Base-by-base conservation (phyloP, 2,888 invertebrate species). In the Drosophila mimetica region DNA sequence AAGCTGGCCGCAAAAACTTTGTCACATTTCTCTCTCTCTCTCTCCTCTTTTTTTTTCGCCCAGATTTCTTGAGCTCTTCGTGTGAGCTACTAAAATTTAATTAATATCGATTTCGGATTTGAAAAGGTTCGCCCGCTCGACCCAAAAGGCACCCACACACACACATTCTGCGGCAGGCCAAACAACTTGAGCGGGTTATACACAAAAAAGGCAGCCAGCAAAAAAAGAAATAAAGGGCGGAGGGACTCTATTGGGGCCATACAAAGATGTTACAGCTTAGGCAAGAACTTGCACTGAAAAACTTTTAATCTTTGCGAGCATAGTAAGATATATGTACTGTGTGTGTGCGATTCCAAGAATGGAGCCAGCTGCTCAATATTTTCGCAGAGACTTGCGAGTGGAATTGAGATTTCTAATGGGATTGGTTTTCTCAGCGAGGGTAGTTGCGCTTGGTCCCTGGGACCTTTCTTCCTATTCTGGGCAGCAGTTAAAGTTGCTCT, bases 21-120 rank as follows among this genome's bases (percentile, higher is more conserved):
- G 71, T 64, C 79, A 79, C 79, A 72, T 74, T 55, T 54, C 30
- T 1, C 25, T 25, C n/a, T n/a, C n/a, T 11, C 30, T 11, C 4
- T 30, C 9, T 57, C 34, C 30, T 44, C 9, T 39, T 8, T 4
- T 66, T 66, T 28, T 54, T 51, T 14, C 9, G 11, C 16, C 5
- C 34, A 69, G 50, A 70, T 47, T 63, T 53, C 71, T 65, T 76
- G 71, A 67, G 81, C 78, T 79, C 65, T 76, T 36, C 76, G 74
- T 58, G 75, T 57, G 71, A 75, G 85, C 87, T 83, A 85, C 86
- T 85, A 87, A 85, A 85, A 88, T 88, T 85, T 85, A 85, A 85
- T 85, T 85, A 88, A 85, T 88, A 85, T 88, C 81, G 88, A 85
- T 85, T 85, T 88, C 73, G 85, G 88, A 86, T 88, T 88, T 83